Evolutionary conservation across 2,888 invertebrate species (phyloP), one percentile per base, ranked within the genome.

Genomic region (Hirtodrosophila cameraria): DNA sequence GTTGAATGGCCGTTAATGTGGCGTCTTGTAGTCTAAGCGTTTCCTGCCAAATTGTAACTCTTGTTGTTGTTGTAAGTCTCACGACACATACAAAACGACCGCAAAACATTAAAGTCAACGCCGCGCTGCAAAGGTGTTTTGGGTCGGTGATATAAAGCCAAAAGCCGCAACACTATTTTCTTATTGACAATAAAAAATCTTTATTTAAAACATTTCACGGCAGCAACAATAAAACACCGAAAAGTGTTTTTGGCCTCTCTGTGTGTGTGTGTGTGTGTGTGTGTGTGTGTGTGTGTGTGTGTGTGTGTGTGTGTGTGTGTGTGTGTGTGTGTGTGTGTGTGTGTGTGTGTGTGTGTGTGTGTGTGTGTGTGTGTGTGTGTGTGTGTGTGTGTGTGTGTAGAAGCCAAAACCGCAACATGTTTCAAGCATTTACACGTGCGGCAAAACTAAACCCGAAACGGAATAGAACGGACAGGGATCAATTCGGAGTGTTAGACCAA

Each of bases 171-270:
- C 87, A 68, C 87, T 77, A 81, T 71, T 80, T 66, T 60, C 75
- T 66, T 82, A 85, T 85, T 86, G 80, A 87, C 87, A 87, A 87
- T 81, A 84, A 81, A 82, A 81, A 84, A 75, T 80, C 83, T 82
- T 82, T 82, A 82, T 82, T 84, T 79, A 84, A 83, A 83, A 82
- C 85, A 86, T 87, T 87, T 86, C 82, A 86, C 79, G 87, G 75
- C 82, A 71, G 59, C 75, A 71, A 82, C 82, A 74, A 74, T 81
- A 76, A 80, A 82, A 75, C 75, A 73, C 65, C 78, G 41, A 70
- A 83, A 71, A 75, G 31, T 80, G 63, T 30, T 50, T 38, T n/a
- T 55, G 48, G 16, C 43, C 45, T 48, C n/a, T n/a, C n/a, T n/a
- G n/a, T n/a, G n/a, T n/a, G n/a, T n/a, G n/a, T n/a, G n/a, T n/a